Evolutionary conservation across 2,888 invertebrate genomes (phyloP), one percentile per base, ranked within the genome.

Genomic region (Ophion costatus): DNA sequence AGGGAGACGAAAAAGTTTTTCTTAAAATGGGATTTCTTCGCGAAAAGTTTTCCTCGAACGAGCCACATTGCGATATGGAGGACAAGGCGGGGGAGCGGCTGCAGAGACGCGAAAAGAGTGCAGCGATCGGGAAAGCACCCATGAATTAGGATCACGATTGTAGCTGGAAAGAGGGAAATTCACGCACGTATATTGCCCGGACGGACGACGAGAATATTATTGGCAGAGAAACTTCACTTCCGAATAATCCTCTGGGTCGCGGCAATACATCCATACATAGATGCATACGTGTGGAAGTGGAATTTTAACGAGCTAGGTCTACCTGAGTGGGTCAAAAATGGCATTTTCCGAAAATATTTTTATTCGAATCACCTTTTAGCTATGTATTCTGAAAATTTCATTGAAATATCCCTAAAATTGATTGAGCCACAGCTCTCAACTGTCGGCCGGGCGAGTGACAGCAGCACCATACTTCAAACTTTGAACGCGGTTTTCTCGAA

Each of bases 21-120:
- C 74, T 45, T 33, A 79, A 79, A 84, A 84, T 82, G 78, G 79
- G 79, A 79, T 84, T 82, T 84, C 82, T 84, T 82, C 70, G 64
- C 42, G 56, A 57, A 84, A 84, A 82, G 38, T 79, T 84, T 79
- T 20, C 57, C 63, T 56, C 59, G 75, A 75, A 66, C 75, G 56
- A 71, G 79, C 57, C 71, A 71, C 69, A 66, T 75, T 69, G 24
- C 66, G 70, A 75, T 66, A 59, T 38, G 56, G 22, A 59, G 45
- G 42, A 75, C 45, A 56, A 57, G 42, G 67, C 24, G 67, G 57
- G 29, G 67, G 20, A 64, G 63, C 4, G 5, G n/a, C 64, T 71
- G 51, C 33, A 56, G 71, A 71, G 24, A 33, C 11, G 63, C 56
- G 22, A 38, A 79, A 79, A 79, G 63, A 70, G 38, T 56, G 71